These are phyloP conservation scores for Seriola dumerili DNA, from an alignment of 2,113 vertebrate species.

Conservation along the genomic window DNA sequence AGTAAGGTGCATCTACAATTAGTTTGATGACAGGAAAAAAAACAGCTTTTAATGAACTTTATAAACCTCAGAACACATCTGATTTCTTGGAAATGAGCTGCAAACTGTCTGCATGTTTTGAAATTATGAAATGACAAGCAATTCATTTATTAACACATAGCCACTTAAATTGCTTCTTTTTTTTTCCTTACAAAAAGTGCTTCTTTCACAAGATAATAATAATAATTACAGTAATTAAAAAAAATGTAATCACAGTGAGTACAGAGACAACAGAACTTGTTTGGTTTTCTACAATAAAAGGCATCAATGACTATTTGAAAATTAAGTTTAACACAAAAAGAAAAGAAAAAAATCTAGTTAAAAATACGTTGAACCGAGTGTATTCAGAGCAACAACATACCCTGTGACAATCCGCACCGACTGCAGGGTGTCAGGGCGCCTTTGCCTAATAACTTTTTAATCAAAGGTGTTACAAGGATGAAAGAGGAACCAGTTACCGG, in stretches of 20 bases:
- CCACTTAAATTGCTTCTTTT: no score
- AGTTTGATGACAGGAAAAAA: no score
- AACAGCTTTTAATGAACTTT: no score
- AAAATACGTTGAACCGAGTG: neutral
- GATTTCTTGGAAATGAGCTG: no score
- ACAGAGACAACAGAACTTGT: neutral
- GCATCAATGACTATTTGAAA: neutral
- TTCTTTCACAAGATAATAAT: neutral
- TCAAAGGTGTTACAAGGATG: slow-evolving; percentile 43
- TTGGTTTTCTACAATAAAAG: neutral
- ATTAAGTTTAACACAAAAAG: neutral
- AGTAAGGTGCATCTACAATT: no score
- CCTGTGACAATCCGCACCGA: no score
- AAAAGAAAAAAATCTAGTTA: neutral
- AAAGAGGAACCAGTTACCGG: slow-evolving; percentile 13
- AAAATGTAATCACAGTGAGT: neutral
- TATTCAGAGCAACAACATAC: neutral
- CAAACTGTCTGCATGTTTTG: no score
- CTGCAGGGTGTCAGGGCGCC: neutral
- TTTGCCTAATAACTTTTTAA: slow-evolving; percentile 47
- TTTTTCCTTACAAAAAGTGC: neutral
- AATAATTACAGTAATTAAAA: neutral
- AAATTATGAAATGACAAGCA: no score
- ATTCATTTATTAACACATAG: no score
- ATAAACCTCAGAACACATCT: no score